Evolutionary conservation across 35 echinoderm and acorn worm genomes (phyloP).

Genomic region (Eucidaris tribuloides): DNA sequence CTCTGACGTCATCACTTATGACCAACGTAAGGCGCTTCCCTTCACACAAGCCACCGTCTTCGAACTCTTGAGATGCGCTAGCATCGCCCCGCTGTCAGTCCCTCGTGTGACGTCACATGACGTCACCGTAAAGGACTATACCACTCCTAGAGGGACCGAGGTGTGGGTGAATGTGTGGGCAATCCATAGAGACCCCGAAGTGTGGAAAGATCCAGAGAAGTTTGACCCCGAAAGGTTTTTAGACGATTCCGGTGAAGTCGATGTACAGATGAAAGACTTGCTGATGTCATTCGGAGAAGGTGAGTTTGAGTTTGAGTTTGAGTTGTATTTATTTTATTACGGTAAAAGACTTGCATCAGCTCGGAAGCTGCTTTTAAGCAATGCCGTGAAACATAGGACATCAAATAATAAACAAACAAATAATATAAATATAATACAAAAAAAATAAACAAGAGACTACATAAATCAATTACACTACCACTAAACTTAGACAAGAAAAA

Average conservation of each 20-base stretch:
- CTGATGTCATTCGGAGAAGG: conserved; percentile 8
- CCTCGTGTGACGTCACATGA: conserved; percentile 22
- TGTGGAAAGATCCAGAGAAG: background rate
- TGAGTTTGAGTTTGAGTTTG: background rate
- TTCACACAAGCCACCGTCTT: conserved; percentile 58
- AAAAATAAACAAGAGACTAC: background rate
- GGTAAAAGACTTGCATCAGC: background rate
- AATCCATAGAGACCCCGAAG: background rate
- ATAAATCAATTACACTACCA: background rate
- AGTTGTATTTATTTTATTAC: background rate
- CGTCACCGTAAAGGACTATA: conserved; percentile 46
- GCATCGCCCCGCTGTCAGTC: conserved; percentile 30
- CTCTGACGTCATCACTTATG: background rate
- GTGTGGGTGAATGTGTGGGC: conserved; percentile 60
- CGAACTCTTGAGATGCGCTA: conserved; percentile 40
- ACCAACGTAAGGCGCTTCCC: conserved; percentile 15
- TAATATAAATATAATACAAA: background rate
- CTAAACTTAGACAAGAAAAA: background rate
- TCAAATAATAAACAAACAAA: background rate
- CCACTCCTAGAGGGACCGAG: conserved; percentile 39
- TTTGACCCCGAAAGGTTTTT: conserved; percentile 1
- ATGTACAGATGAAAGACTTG: background rate
- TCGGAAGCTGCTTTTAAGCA: background rate
- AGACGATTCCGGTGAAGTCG: background rate
- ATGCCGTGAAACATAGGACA: background rate